Evolutionary conservation across 2,888 invertebrate genomes (phyloP).

Genomic region (Drosophila kambysellisi): DNA sequence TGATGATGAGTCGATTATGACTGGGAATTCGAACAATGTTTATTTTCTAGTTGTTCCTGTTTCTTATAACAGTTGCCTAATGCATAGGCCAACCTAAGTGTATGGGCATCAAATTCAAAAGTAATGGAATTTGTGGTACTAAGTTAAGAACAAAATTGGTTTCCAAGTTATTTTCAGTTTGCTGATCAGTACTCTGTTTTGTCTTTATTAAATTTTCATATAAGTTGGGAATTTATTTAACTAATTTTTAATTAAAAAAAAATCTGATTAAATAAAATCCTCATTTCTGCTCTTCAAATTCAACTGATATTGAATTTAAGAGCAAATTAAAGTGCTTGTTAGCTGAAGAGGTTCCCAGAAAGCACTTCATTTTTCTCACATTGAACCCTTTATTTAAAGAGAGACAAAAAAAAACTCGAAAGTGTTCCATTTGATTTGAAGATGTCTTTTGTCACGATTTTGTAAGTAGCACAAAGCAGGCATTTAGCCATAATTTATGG

Average conservation of each 20-base stretch:
- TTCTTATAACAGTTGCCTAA: neutral
- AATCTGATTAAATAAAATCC: neutral
- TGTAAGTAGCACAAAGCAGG: constrained; percentile 1
- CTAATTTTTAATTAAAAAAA: neutral
- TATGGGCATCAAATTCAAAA: too few species aligned
- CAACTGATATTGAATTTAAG: neutral
- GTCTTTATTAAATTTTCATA: neutral
- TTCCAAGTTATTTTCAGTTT: neutral
- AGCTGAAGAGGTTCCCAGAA: neutral
- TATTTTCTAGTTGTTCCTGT: neutral
- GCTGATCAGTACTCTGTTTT: neutral
- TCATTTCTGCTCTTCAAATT: neutral
- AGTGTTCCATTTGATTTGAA: constrained; percentile 40
- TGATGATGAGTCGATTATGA: neutral
- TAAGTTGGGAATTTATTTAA: neutral
- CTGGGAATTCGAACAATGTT: neutral
- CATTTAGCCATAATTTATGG: constrained; percentile 48
- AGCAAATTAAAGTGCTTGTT: neutral
- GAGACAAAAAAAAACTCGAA: neutral
- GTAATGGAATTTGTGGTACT: neutral
- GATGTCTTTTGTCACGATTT: constrained; percentile 57
- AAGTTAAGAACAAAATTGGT: neutral
- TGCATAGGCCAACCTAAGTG: neutral
- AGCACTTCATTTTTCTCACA: neutral
- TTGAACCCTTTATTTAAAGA: neutral